Evolutionary conservation across 2,888 invertebrate genomes (phyloP), one percentile per base, ranked within the genome.

Genomic region (Spialia ferax): DNA sequence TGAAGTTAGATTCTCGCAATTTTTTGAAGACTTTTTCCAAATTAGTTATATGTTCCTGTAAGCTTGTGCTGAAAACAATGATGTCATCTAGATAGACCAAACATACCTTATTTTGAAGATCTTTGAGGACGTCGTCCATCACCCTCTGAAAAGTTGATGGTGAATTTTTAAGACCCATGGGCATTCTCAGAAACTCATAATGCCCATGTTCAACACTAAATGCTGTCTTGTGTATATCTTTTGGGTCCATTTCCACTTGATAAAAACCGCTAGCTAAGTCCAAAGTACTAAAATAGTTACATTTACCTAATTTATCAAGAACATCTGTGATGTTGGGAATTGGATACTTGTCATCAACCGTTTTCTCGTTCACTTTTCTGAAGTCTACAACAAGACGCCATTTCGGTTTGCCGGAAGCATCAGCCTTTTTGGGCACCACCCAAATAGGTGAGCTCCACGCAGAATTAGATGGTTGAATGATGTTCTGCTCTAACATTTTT

Each of bases 71-170:
- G 22, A 72, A 77, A 1, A 80, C 73, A 13, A 82, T 69, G 0
- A 81, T 77, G 42, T 81, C 81, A 56, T 82, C 80, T 0, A 79
- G 15, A 35, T 77, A 79, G 7, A 74, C 72, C 10, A 48, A 20
- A 7, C 48, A 48, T 20, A 48, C 20, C 1, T 18, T 18, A 48
- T 48, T 48, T 48, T 48, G 48, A 48, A 48, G 48, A 7, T 48
- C 48, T 48, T 20, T 18, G 8, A 48, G 48, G 10, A 48, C 48
- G 20, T 48, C 10, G 10, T 45, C 45, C 45, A 80, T 73, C 0
- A 75, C 69, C 38, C 77, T 13, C 54, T 80, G 79, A 67, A 80
- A 80, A 2, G 74, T 75, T 0, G 75, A 72, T n/a, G 77, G 79
- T 0, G 74, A 68, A 38, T 72, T 76, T 63, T 75, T 74, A 0